Base-by-base conservation (phyloP, 2,797 vertebrate species). In the Mastacembelus armatus region DNA sequence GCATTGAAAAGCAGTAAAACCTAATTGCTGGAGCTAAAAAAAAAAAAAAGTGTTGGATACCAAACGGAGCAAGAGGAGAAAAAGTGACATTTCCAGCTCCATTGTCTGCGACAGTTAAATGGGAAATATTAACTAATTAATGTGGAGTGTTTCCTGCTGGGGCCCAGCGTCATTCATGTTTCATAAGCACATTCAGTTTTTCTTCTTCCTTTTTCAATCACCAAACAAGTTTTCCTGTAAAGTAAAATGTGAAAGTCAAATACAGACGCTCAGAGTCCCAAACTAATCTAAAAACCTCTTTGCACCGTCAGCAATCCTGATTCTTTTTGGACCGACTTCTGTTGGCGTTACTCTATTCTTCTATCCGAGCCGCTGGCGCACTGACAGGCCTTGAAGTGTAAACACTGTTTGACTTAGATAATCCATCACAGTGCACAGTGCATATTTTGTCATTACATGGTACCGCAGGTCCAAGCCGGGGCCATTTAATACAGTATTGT, bases 101-200 rank as follows among this genome's bases (percentile, higher is more conserved):
- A 24, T 11, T 33, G 48, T 36, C 42, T 42, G 11, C 71, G 83
- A 70, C 42, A 51, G 49, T 62, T 42, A 73, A 78, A 67, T 48
- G 32, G 21, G n/a, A 70, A 74, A 77, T 65, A 68, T 81, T 7
- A 74, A 61, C 32, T 73, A 72, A 77, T 85, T 55, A 57, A 70
- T 30, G 61, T 26, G 11, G 42, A 22, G 3, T 1, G 5, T 35
- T 27, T 5, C 32, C 51, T 64, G 64, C 71, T 55, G 75, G 14
- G 10, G 3, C 18, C 7, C 12, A 4, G 29, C 30, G 52, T 63
- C 77, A 67, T 70, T 44, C 3, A 61, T 74, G 55, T 62, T 66
- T 52, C 49, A 47, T 33, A 40, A 73, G 18, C 26, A 21, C 12
- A 45, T 45, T 12, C 9, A 48, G 12, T 2, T 24, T 32, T n/a